These are phyloP conservation scores for Phorcus lineatus DNA, from an alignment of 2,888 invertebrate species.

Conservation along the genomic window DNA sequence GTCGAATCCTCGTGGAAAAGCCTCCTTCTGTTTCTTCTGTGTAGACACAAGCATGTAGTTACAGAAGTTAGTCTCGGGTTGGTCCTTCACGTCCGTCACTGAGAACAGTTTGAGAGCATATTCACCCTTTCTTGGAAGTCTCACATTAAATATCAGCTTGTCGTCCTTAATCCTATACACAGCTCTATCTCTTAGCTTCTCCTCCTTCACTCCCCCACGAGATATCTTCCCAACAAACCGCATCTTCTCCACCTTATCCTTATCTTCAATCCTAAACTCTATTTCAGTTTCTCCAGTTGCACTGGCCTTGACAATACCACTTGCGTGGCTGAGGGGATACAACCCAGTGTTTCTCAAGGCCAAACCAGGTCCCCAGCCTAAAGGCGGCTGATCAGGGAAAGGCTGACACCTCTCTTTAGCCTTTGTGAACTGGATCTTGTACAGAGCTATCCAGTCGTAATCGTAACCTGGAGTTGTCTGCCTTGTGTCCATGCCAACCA, in stretches of 20 bases:
- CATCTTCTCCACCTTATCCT: slow-evolving; percentile 31
- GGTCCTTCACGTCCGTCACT: slow-evolving; percentile 32
- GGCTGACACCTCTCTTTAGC: slow-evolving; percentile 54
- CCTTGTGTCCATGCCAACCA: slow-evolving; percentile 64
- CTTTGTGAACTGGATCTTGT: slow-evolving; percentile 52
- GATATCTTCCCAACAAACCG: slow-evolving; percentile 30
- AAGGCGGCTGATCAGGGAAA: slow-evolving; percentile 63
- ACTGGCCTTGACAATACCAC: slow-evolving; percentile 41
- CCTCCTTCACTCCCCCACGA: slow-evolving; percentile 37
- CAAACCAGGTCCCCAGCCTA: slow-evolving; percentile 68
- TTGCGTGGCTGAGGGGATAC: slow-evolving; percentile 39
- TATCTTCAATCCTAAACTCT: slow-evolving; percentile 39
- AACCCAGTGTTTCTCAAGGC: slow-evolving; percentile 40
- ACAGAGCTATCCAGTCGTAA: slow-evolving; percentile 62
- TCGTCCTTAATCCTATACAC: slow-evolving; percentile 40
- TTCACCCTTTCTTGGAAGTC: slow-evolving; percentile 50
- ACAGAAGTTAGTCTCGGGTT: slow-evolving; percentile 61
- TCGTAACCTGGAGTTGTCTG: slow-evolving; percentile 54
- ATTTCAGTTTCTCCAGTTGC: slow-evolving; percentile 46
- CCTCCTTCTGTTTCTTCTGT: slow-evolving; percentile 23
- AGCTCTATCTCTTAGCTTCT: slow-evolving; percentile 42
- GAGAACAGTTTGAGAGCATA: slow-evolving; percentile 53
- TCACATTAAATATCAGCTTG: slow-evolving; percentile 45
- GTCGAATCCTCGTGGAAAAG: slow-evolving; percentile 36
- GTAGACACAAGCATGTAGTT: slow-evolving; percentile 59